Base-by-base conservation (phyloP, 2,888 invertebrate genomes). In the Tipula vernalis region DNA sequence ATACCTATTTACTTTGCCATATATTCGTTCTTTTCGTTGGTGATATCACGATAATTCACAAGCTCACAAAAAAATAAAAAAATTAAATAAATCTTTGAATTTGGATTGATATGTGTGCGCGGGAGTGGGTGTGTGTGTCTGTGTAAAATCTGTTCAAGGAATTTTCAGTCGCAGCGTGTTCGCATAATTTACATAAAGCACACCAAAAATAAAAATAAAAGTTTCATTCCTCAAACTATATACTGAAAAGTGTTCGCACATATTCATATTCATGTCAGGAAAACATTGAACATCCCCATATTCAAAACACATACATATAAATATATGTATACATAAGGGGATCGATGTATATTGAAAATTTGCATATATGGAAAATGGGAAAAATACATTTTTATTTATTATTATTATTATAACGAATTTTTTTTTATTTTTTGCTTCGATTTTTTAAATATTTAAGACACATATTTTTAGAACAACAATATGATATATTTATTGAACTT, bases 391-490 rank as follows among this genome's bases (percentile, higher is more conserved):
- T 71, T 71, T 71, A 71, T 71, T 71, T 71, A 71, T 71, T 71
- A 28, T 71, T 71, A 71, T 71, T 71, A 71, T 71, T 71, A 71
- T 18, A 28, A 71, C 28, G 28, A 51, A 51, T n/a, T n/a, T 28
- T 28, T n/a, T 28, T 28, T 28, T 51, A 71, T 71, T 71, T 18
- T 71, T 71, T 18, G 18, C 5, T 71, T 28, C 28, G 28, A 28
- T 71, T 71, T 71, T 71, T 71, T 71, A 10, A 71, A 71, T 71
- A 71, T 18, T 71, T 71, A 71, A 71, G 71, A 71, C 28, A 71
- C 71, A 71, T 71, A 71, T 71, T 71, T 71, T 71, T 71, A 71
- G 71, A 71, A 71, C 71, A 71, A 71, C 71, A 71, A 71, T 71
- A 71, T 71, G 71, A 71, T 71, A 71, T 71, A 71, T 71, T 71